Conservation (phyloP, 1,140 invertebrate species). For the Zophobas atratus region DNA sequence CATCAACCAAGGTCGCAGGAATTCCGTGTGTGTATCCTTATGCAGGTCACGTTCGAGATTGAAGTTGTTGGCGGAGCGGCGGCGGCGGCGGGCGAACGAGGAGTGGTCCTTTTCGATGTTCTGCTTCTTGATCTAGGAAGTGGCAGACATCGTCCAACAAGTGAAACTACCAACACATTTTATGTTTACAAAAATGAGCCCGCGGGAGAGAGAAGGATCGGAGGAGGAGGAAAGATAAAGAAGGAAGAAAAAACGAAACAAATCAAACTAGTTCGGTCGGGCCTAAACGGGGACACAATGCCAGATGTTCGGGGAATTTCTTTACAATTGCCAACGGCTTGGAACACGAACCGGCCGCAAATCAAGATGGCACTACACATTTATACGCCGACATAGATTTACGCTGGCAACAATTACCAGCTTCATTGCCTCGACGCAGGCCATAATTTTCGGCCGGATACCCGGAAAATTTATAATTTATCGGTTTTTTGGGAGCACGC, state of each 20-base stretch:
- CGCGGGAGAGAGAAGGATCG: neutral
- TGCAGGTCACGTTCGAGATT: constrained; percentile 52
- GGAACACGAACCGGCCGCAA: constrained; percentile 53
- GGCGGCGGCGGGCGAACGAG: constrained; percentile 10
- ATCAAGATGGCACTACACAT: constrained; percentile 57
- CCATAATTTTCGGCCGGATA: constrained; percentile 8
- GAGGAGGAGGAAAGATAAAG: neutral
- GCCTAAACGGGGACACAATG: constrained; percentile 27
- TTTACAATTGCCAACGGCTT: constrained; percentile 54
- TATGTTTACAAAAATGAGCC: constrained; percentile 25
- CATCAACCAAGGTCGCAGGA: constrained; percentile 45
- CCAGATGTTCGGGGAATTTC: constrained; percentile 53
- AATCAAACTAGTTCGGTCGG: constrained; percentile 13
- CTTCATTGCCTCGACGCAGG: constrained; percentile 49
- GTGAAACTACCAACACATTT: constrained; percentile 36
- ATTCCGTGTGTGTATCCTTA: constrained; percentile 40
- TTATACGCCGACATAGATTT: constrained; percentile 45
- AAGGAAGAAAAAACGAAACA: constrained; percentile 17
- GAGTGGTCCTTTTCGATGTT: constrained; percentile 43
- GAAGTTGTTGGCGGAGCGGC: constrained; percentile 39
- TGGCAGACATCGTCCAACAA: constrained; percentile 46
- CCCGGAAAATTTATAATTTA: constrained; percentile 36
- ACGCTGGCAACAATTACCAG: constrained; percentile 55
- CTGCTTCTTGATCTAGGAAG: constrained; percentile 50
- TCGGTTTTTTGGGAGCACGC: constrained; percentile 41